A percentile compares a stretch with the other conserved stretches of the same genome.
phyloP scores from a whole-genome alignment of 30 jellyfish, hydroid and myxozoan species.

The Pelagia noctiluca region DNA sequence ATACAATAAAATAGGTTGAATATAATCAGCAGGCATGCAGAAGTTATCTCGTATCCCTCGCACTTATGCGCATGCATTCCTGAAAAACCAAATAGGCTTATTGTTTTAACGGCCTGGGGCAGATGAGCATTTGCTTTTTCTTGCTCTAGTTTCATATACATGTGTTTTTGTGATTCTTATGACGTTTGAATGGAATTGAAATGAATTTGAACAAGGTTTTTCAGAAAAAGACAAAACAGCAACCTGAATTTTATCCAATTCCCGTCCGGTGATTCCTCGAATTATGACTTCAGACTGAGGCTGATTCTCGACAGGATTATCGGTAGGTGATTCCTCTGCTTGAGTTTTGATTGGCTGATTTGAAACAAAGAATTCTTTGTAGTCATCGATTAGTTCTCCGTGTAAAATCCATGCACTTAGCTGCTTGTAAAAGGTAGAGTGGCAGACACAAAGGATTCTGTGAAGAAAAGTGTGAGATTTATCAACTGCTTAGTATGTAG shows the following conservation, averaged over 20 bases:
- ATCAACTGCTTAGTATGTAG: too few relatives aligned
- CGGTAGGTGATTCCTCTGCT: conserved; percentile 9
- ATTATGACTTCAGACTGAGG: conserved; percentile 57
- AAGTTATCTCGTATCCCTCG: too few relatives aligned
- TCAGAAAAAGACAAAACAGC: neutral
- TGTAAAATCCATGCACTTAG: conserved; percentile 92
- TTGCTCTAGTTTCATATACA: too few relatives aligned
- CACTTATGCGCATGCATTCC: too few relatives aligned
- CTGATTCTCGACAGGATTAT: conserved; percentile 27
- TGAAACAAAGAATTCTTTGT: conserved; percentile 86
- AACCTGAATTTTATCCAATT: conserved; percentile 78
- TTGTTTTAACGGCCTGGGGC: too few relatives aligned
- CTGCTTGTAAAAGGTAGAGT: conserved; percentile 86
- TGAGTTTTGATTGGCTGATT: conserved; percentile 44
- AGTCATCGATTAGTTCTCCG: conserved; percentile 86
- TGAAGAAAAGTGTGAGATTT: neutral
- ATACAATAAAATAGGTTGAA: too few relatives aligned
- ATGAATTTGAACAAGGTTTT: too few relatives aligned
- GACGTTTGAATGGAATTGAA: too few relatives aligned
- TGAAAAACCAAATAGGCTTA: too few relatives aligned
- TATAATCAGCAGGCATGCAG: too few relatives aligned
- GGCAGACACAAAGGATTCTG: conserved; percentile 89
- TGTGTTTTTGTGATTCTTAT: too few relatives aligned
- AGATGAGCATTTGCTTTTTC: too few relatives aligned
- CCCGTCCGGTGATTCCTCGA: conserved; percentile 87